Evolutionary conservation across 2,888 invertebrate species (phyloP).

Genomic region (Polietes domitor): DNA sequence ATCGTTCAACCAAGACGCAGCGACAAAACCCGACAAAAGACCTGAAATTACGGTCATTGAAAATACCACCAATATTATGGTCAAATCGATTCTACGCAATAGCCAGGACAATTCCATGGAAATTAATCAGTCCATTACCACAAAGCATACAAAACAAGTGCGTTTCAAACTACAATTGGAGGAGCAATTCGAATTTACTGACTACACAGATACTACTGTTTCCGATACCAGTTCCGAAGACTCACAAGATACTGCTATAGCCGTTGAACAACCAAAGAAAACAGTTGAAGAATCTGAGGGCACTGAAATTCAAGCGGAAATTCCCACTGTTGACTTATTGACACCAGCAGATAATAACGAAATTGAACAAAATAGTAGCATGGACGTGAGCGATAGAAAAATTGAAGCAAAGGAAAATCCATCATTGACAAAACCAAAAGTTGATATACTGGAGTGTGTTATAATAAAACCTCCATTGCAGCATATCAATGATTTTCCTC

Average conservation of each 20-base stretch:
- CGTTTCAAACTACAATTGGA: conserved; percentile 58
- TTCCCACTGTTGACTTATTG: conserved; percentile 49
- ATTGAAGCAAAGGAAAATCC: background rate
- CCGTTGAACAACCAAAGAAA: background rate
- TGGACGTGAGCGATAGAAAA: background rate
- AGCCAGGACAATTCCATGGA: conserved; percentile 39
- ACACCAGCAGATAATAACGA: conserved; percentile 24
- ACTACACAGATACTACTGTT: background rate
- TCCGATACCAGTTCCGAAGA: background rate
- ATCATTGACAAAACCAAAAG: background rate
- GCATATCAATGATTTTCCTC: background rate
- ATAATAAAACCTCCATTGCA: conserved; percentile 50
- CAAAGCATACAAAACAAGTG: conserved; percentile 57
- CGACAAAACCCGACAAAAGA: background rate
- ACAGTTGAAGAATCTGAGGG: conserved; percentile 3
- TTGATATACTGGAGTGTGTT: conserved; percentile 58
- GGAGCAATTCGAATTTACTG: conserved; percentile 33
- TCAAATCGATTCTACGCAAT: conserved; percentile 58
- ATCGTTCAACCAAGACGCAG: conserved; percentile 34
- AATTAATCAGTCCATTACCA: conserved; percentile 45
- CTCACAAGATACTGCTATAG: background rate
- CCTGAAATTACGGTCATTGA: conserved; percentile 39
- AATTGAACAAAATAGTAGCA: background rate
- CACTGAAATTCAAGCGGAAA: conserved; percentile 15
- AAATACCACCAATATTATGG: conserved; percentile 48